phyloP scores from a whole-genome alignment of 2,113 vertebrate genomes.

The Litocranius walleri region DNA sequence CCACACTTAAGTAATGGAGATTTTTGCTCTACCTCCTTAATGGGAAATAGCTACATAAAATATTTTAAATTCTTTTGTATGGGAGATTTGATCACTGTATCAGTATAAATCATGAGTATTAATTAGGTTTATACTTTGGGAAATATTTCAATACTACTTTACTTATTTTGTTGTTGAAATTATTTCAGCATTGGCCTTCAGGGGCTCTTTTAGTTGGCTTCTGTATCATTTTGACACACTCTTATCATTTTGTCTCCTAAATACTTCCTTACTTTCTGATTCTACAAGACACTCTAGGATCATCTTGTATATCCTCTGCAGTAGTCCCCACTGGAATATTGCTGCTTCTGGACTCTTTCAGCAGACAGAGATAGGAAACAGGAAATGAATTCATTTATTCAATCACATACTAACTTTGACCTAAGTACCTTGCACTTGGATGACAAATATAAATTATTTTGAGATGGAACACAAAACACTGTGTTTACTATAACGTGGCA shows the following conservation, averaged over 20 bases:
- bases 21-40: not conserved
- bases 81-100: not conserved
- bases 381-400: not conserved
- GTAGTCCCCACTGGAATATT: not conserved
- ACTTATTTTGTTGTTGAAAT: not conserved
- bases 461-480: not conserved
- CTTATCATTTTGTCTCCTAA: not conserved
- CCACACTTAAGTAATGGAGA: not conserved
- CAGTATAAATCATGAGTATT: not conserved
- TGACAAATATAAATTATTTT: not conserved
- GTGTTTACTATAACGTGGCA: not conserved
- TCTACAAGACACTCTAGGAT: not conserved
- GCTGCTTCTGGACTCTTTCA: not conserved
- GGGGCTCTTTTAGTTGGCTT: not conserved
- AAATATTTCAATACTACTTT: not conserved
- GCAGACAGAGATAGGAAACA: not conserved
- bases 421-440: not conserved
- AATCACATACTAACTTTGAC: not conserved
- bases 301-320: not conserved
- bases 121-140: not conserved
- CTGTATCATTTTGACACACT: not conserved
- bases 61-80: not conserved
- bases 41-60: not conserved
- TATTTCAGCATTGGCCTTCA: not conserved
- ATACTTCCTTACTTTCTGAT: not conserved